A percentile compares a stretch with the other conserved stretches of the same genome.
Conservation (phyloP, 2,113 vertebrate species). For the Scolopax mira region DNA sequence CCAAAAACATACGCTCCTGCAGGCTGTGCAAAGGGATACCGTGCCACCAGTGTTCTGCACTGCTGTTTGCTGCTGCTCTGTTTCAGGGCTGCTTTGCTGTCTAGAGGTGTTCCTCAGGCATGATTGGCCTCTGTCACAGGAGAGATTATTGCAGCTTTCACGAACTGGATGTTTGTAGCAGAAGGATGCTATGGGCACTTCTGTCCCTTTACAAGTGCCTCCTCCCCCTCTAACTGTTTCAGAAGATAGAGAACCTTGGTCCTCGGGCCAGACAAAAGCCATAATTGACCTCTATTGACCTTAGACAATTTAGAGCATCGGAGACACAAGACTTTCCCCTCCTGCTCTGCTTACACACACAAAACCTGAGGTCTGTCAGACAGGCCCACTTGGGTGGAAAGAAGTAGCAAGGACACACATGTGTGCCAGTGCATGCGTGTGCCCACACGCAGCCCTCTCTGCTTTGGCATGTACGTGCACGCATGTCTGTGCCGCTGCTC, state of each 20-base stretch:
- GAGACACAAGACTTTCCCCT: neutral
- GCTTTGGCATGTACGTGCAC: neutral
- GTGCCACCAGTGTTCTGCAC: accelerated
- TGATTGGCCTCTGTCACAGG: neutral
- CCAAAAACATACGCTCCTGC: neutral
- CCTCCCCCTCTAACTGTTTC: neutral
- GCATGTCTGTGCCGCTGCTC: neutral
- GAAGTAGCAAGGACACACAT: neutral
- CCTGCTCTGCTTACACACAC: neutral
- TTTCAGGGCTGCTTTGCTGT: neutral
- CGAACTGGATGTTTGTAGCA: neutral
- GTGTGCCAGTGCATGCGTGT: neutral
- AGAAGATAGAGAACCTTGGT: neutral
- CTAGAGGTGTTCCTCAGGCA: neutral
- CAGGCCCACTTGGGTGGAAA: neutral
- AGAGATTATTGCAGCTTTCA: neutral
- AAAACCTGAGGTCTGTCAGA: neutral
- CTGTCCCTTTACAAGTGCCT: neutral
- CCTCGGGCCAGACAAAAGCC: slow-evolving; percentile 4
- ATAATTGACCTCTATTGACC: neutral
- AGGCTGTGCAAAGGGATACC: neutral
- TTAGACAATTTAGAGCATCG: neutral
- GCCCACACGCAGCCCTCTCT: neutral
- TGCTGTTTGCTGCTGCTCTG: neutral
- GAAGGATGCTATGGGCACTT: neutral